Conservation (phyloP, 2,888 invertebrate genomes). For the Synanthedon myopaeformis region DNA sequence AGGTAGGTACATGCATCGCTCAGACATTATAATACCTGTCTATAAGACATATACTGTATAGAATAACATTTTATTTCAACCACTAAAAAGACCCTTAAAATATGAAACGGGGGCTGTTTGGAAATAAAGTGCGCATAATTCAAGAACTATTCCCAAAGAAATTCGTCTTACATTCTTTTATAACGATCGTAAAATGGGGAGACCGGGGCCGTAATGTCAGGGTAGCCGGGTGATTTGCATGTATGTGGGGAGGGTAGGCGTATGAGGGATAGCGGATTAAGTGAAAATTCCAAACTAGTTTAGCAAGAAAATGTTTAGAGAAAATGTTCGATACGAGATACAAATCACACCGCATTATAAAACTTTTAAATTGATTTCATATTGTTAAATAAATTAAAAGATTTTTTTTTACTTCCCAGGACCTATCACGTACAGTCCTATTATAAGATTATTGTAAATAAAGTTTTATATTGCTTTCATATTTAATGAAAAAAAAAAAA, state of each 20-base stretch:
- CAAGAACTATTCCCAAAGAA: constrained; percentile 22
- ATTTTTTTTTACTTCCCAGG: no score
- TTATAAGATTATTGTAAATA: no score
- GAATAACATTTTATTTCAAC: no score
- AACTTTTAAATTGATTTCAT: no score
- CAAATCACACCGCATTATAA: no score
- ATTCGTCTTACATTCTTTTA: constrained; percentile 35
- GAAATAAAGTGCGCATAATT: constrained; percentile 7
- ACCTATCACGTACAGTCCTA: no score
- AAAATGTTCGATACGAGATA: background rate
- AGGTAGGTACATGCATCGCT: no score
- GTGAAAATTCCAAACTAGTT: constrained; percentile 21
- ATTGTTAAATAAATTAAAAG: no score
- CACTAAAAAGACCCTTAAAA: background rate
- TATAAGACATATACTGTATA: no score
- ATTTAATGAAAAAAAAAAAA: no score
- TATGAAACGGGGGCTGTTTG: constrained; percentile 1
- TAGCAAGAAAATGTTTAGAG: constrained; percentile 3
- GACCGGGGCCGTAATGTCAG: constrained; percentile 17
- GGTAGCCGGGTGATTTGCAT: constrained; percentile 39
- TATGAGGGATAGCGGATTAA: constrained; percentile 18
- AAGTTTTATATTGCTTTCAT: no score
- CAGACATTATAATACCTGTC: no score
- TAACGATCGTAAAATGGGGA: constrained; percentile 33
- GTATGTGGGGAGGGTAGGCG: constrained; percentile 16